Conservation (phyloP, 1,140 invertebrate genomes). For the Bicyclus anynana region DNA sequence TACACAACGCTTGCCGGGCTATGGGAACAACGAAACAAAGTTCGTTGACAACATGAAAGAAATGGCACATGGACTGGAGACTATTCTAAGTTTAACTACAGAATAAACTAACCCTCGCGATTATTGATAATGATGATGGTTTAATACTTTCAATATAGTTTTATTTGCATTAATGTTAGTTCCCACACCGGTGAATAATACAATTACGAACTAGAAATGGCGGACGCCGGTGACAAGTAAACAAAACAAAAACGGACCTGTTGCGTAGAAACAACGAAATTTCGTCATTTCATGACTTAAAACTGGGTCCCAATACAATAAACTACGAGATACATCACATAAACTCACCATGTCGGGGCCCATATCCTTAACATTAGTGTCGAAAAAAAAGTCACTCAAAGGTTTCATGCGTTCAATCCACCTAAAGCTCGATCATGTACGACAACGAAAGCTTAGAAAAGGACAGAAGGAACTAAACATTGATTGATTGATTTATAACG, state of each 20-base stretch:
- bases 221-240: conserved; percentile 77
- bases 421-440: conserved; percentile 67
- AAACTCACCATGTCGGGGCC: conserved; percentile 85
- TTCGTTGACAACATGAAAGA: conserved; percentile 13
- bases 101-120: conserved; percentile 7
- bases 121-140: conserved; percentile 9
- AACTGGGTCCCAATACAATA: conserved; percentile 36
- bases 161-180: conserved; percentile 6
- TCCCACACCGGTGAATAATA: conserved; percentile 52
- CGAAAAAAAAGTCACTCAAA: conserved; percentile 83
- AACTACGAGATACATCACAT: conserved; percentile 34
- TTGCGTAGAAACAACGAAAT: conserved; percentile 59
- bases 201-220: conserved; percentile 67
- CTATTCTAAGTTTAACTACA: not conserved
- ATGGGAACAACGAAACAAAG: conserved; percentile 4
- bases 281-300: conserved; percentile 64
- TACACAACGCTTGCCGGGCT: conserved; percentile 2
- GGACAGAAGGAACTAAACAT: conserved; percentile 44
- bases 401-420: conserved; percentile 81
- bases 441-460: conserved; percentile 55
- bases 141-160: conserved; percentile 7
- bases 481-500: conserved; percentile 36
- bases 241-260: conserved; percentile 75
- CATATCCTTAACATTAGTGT: conserved; percentile 85
- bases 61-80: conserved; percentile 6